These are phyloP conservation scores for Bombycilla garrulus DNA, from an alignment of 2,113 vertebrate species.

Conservation along the genomic window DNA sequence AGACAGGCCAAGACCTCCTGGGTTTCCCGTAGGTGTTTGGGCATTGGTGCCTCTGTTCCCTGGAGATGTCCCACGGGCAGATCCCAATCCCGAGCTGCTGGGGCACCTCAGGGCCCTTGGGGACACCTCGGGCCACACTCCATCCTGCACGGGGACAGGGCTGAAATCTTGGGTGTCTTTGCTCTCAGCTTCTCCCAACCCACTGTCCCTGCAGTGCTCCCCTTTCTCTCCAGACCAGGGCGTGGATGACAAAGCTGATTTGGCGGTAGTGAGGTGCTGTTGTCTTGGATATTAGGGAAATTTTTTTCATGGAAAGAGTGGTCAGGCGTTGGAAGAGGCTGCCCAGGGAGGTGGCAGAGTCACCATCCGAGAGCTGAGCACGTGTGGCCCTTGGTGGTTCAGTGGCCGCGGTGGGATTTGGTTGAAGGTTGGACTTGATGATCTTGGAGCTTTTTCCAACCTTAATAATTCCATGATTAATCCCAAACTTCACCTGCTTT, in stretches of 20 bases:
- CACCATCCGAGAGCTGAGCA: neutral
- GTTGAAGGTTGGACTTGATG: neutral
- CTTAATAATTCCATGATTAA: neutral
- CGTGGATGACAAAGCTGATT: accelerated
- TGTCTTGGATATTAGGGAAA: neutral
- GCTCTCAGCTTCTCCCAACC: neutral
- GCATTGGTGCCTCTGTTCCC: neutral
- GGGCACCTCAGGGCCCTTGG: neutral
- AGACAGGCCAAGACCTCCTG: neutral
- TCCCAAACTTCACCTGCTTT: neutral
- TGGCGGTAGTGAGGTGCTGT: neutral
- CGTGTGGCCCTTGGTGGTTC: neutral
- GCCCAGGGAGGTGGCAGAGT: neutral
- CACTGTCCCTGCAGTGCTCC: neutral
- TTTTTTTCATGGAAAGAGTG: neutral
- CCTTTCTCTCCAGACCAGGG: neutral
- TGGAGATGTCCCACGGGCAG: accelerated
- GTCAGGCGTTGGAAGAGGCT: neutral
- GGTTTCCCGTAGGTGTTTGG: neutral
- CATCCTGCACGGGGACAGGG: neutral
- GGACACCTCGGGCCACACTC: neutral
- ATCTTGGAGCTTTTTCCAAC: neutral
- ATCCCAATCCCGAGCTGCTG: accelerated
- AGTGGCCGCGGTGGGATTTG: neutral
- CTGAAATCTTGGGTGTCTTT: accelerated